Evolutionary conservation across 2,797 vertebrate genomes (phyloP).

Genomic region (Uromys caudimaculatus): DNA sequence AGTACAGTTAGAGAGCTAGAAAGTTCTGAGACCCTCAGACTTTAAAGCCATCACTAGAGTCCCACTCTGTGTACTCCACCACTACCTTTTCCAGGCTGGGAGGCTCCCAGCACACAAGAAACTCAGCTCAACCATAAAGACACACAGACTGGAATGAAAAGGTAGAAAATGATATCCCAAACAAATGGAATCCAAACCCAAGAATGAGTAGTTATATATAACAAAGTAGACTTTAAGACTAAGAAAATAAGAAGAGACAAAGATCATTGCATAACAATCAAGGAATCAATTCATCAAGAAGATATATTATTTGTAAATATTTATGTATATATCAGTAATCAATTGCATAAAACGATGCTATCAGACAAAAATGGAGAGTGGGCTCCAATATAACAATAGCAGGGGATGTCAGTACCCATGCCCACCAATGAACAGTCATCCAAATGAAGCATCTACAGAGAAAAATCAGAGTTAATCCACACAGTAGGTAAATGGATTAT

Average conservation of each 20-base stretch:
- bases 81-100: too few relatives aligned
- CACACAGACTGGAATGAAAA: not conserved
- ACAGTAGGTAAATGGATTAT: not conserved
- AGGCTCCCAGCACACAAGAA: not conserved
- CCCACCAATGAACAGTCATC: not conserved
- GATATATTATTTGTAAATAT: not conserved
- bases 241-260: not conserved
- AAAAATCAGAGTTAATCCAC: not conserved
- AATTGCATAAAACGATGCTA: not conserved
- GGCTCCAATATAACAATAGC: too few relatives aligned
- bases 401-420: too few relatives aligned
- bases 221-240: not conserved
- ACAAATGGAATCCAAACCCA: not conserved
- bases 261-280: not conserved
- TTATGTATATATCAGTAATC: too few relatives aligned
- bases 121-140: not conserved
- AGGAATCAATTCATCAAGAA: not conserved
- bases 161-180: not conserved
- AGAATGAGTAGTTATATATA: not conserved
- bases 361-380: too few relatives aligned
- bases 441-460: not conserved
- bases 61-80: too few relatives aligned
- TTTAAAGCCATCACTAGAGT: too few relatives aligned
- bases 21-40: too few relatives aligned
- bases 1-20: too few relatives aligned